Conservation (phyloP, 37 sponge, comb jelly and placozoan species). For the Halisarca cf. caerulea region DNA sequence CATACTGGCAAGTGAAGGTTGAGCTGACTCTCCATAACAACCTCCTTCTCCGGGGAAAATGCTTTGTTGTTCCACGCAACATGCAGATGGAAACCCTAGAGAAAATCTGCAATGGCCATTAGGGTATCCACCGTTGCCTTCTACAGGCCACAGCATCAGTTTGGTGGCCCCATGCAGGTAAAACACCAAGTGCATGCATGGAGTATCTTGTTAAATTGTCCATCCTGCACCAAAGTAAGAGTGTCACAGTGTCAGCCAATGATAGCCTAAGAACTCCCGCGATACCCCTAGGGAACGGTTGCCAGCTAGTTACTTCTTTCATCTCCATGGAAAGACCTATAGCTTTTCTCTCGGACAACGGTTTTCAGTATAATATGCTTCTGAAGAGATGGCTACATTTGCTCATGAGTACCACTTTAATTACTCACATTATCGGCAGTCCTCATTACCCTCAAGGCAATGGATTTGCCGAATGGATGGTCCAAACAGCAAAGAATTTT, state of each 20-base stretch:
- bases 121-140: neutral
- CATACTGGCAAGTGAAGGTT: neutral
- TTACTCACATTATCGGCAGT: no score
- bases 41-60: neutral
- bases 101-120: neutral
- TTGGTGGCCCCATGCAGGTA: neutral
- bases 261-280: neutral
- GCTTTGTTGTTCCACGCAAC: neutral
- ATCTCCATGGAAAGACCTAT: no score
- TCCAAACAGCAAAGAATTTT: no score
- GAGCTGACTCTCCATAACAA: neutral
- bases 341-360: no score
- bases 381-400: no score
- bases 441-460: no score
- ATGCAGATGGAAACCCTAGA: neutral
- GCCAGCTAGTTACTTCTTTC: neutral
- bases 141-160: neutral
- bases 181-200: no score
- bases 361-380: no score
- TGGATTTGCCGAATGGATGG: no score
- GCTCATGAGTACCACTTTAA: no score
- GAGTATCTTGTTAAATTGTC: neutral
- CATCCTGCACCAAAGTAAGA: neutral
- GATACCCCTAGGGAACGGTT: neutral
- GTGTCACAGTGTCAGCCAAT: neutral